Base-by-base conservation (phyloP, 2,888 invertebrate genomes). In the Hyppa rectilinea region DNA sequence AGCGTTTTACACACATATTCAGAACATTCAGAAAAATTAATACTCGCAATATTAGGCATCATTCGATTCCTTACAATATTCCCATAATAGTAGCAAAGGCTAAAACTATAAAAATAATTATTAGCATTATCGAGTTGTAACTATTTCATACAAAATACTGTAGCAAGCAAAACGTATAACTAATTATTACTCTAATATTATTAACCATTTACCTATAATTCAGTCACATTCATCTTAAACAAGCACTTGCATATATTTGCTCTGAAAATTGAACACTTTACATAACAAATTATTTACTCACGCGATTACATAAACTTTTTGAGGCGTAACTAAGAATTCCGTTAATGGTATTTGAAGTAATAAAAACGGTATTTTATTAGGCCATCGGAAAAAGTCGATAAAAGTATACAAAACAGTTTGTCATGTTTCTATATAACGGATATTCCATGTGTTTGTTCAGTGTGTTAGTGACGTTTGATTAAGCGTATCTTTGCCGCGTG, bases 201-300 rank as follows among this genome's bases (percentile, higher is more conserved):
- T 74, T 75, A 84, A 83, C 75, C 79, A 80, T 87, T 91, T 93
- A 92, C 85, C 90, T 94, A 94, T 88, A 89, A 92, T 92, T 95
- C 95, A 95, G 95, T 95, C 95, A 94, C 94, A 93, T 94, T 92
- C 90, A 92, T 92, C 87, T 92, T 92, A 92, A 90, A 92, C 89
- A 94, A 94, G 92, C 93, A 91, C 87, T 92, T 90, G 88, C 88
- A 90, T 87, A 87, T 88, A 88, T 89, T 86, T 87, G 83, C 89
- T 88, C 89, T 85, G 88, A 89, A 89, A 88, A 89, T 90, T 92
- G 91, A 93, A 93, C 92, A 92, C 90, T 85, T 85, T 71, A 80
- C 83, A 81, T 83, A 87, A 87, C 84, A 81, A 87, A 87, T 85
- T 81, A 87, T 86, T 85, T 83, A 80, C 79, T 80, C 82, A 83